A percentile compares a stretch with the other conserved stretches of the same genome.
Evolutionary conservation across 2,113 vertebrate genomes (phyloP).

Genomic region (Turdus rufiventris): DNA sequence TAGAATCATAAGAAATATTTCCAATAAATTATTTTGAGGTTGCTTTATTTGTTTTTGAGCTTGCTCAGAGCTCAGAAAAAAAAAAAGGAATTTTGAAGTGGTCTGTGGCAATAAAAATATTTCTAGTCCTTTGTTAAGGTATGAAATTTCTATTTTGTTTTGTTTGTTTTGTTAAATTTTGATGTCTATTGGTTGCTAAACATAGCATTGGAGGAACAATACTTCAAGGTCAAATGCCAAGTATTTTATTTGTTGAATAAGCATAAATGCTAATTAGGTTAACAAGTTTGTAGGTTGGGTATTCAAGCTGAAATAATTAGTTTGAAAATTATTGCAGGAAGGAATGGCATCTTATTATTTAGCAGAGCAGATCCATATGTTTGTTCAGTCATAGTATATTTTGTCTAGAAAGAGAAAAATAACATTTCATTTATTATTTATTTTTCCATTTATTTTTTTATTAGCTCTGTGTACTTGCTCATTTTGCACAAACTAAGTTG

Average conservation of each 20-base stretch:
- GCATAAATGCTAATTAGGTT: background rate
- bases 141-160: background rate
- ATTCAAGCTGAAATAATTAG: background rate
- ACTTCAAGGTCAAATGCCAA: background rate
- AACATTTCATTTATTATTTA: constrained; percentile 36
- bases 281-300: background rate
- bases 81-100: background rate
- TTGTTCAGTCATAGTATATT: background rate
- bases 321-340: background rate
- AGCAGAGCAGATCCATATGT: background rate
- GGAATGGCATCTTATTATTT: background rate
- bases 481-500: background rate
- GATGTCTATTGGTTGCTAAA: background rate
- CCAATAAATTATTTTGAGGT: background rate
- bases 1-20: background rate
- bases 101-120: background rate
- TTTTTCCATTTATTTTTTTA: constrained; percentile 9
- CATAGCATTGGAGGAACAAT: background rate
- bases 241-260: background rate
- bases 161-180: background rate
- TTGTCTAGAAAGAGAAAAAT: background rate
- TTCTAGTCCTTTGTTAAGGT: background rate
- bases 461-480: background rate
- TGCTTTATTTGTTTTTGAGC: background rate
- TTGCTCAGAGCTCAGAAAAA: background rate